Base-by-base conservation (phyloP, 2,888 invertebrate species). In the Trichacis sp. region DNA sequence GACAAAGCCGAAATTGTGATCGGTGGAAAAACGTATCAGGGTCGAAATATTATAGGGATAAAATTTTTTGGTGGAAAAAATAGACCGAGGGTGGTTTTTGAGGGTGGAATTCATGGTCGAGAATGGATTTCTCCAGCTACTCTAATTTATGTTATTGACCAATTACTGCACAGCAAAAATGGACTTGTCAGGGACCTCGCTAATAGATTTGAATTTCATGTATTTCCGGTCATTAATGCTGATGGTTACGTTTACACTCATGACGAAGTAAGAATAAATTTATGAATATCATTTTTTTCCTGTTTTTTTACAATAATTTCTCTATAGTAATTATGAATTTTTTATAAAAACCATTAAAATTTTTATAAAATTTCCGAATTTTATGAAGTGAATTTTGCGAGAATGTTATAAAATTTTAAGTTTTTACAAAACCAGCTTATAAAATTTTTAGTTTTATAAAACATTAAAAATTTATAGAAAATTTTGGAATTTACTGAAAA, bases 41-140 rank as follows among this genome's bases (percentile, higher is more conserved):
- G 88, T 0, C 87, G 90, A n/a, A 76, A 87, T 15, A 88, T 91
- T 68, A 79, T 88, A 42, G 91, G 91, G 0, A 79, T 91, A 2
- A 89, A 89, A 43, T 85, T 87, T 78, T 83, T 87, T 58, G 84
- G 86, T 56, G 73, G 73, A 2, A 73, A 80, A 1, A 79, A 79
- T 15, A 87, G 87, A 70, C 88, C 87, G 9, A 88, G 84, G 0
- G 85, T 91, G 56, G 88, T 91, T 65, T 84, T 91, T 55, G 90
- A 91, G 76, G 88, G 77, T 64, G 87, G 87, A 46, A 91, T 92
- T 72, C 88, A 93, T 63, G 92, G 89, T 0, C 88, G 94, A 46
- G 95, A 95, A 81, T 95, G 92, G 92, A 87, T 92, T 2, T 87
- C 89, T 0, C 89, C 92, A 0, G 90, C 91, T 0, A 86, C 89